These are phyloP conservation scores for Apantesis nais DNA, from an alignment of 2,888 invertebrate genomes.

Conservation along the genomic window DNA sequence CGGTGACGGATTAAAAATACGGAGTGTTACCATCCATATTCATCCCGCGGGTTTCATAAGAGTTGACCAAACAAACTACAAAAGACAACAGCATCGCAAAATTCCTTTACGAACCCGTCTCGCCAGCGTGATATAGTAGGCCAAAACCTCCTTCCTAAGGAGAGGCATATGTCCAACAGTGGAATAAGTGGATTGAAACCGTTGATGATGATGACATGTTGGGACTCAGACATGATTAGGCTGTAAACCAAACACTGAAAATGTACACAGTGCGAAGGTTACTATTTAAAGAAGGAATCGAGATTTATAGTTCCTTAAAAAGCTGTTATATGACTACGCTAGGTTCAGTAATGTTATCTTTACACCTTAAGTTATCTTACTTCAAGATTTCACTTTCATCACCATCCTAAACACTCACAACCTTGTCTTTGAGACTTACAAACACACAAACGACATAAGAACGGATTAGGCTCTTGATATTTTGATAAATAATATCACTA, in stretches of 20 bases:
- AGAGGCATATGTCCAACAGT: too few relatives aligned
- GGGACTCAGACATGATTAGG: background rate
- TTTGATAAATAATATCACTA: background rate
- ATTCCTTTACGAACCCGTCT: too few relatives aligned
- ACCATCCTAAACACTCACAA: background rate
- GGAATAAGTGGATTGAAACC: too few relatives aligned
- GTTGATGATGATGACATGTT: background rate
- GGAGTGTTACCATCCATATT: too few relatives aligned
- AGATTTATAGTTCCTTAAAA: background rate
- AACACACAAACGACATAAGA: too few relatives aligned
- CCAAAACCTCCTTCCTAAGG: too few relatives aligned
- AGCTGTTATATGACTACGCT: background rate
- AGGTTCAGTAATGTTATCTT: background rate
- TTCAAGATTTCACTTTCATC: background rate
- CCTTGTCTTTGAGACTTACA: background rate
- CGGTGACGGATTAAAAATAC: too few relatives aligned
- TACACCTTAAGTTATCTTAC: background rate
- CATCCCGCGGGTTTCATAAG: too few relatives aligned
- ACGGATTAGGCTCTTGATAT: background rate
- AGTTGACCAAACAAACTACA: too few relatives aligned
- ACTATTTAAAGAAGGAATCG: background rate
- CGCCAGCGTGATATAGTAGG: too few relatives aligned
- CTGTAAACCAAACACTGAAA: background rate
- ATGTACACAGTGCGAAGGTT: background rate
- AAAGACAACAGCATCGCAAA: too few relatives aligned